phyloP scores from a whole-genome alignment of 2,888 invertebrate genomes.

The Pollenia labialis region DNA sequence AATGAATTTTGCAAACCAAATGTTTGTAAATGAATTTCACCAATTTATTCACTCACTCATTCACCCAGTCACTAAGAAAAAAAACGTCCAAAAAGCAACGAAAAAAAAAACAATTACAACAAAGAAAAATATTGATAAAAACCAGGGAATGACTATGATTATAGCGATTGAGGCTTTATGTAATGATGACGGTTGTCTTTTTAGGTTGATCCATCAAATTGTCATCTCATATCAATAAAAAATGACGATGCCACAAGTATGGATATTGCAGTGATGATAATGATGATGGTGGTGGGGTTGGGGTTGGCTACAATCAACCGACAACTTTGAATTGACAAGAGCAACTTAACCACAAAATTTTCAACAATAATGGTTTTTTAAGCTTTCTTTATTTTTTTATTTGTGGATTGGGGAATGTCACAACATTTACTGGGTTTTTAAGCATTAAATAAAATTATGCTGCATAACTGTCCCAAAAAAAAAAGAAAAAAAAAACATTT shows the following conservation, averaged over 20 bases:
- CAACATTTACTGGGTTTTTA: background rate
- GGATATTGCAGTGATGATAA: slow-evolving; percentile 25
- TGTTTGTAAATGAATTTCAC: slow-evolving; percentile 50
- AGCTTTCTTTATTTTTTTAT: slow-evolving; percentile 17
- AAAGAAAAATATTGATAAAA: slow-evolving; percentile 20
- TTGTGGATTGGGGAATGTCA: background rate
- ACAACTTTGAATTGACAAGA: background rate
- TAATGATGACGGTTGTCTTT: slow-evolving; percentile 65
- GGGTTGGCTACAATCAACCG: background rate
- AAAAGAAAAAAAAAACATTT: background rate
- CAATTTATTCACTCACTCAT: slow-evolving; percentile 48
- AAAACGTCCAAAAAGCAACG: slow-evolving; percentile 13
- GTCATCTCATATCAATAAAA: slow-evolving; percentile 69
- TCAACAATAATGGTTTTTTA: slow-evolving; percentile 54
- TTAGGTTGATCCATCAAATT: slow-evolving; percentile 68
- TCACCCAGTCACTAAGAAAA: slow-evolving; percentile 34
- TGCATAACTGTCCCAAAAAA: slow-evolving; percentile 35
- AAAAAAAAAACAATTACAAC: slow-evolving; percentile 11
- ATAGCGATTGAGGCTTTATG: slow-evolving; percentile 69
- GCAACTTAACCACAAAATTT: background rate
- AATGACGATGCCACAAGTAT: slow-evolving; percentile 46
- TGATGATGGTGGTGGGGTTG: background rate
- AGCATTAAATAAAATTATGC: slow-evolving; percentile 31
- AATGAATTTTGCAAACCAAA: slow-evolving; percentile 61
- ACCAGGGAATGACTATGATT: slow-evolving; percentile 62